Base-by-base conservation (phyloP, 2,797 vertebrate species). In the Tangara arthus region DNA sequence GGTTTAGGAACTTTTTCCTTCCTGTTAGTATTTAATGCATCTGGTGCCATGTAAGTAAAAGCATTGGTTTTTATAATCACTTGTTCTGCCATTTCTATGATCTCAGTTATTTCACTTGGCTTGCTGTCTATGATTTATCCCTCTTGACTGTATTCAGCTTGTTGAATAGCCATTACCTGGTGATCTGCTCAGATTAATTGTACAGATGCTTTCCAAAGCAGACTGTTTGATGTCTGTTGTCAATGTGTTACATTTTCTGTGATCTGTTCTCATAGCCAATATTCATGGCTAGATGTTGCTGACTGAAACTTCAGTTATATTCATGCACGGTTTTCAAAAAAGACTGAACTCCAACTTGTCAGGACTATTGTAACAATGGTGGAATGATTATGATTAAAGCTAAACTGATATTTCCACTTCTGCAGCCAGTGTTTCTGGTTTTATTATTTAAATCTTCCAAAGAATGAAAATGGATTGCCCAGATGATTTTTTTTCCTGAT, bases 381-480 rank as follows among this genome's bases (percentile, higher is more conserved):
- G 52, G 46, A 94, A 88, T 78, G 41, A 83, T 81, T 91, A 81
- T 46, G 61, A 80, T 69, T 65, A 85, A 92, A 95, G 69, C 47
- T 59, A 89, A 94, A 90, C 52, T 78, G 61, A 15, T 81, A 78
- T 93, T 96, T 93, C 82, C 61, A 71, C 24, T 92, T 78, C 65
- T 71, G 59, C 52, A 72, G 92, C 81, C 90, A 91, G 35, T 14
- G 24, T 49, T 85, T 42, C 55, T 90, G 34, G 69, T 75, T 93
- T 95, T 85, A 81, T 92, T 93, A 87, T 86, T 75, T 65, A 47
- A 79, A 82, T n/a, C 39, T 88, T 93, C 47, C 42, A 81, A 87
- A 92, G 65, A 93, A 91, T 65, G 69, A 77, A 95, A 96, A 96
- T 93, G 60, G n/a, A 68, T 91, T 92, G 44, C 27, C 30, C 90